Percentiles rank a stretch among this genome's conserved stretches.
These are phyloP conservation scores for Campoletis raptor DNA, from an alignment of 2,888 invertebrate species.

Conservation along the genomic window DNA sequence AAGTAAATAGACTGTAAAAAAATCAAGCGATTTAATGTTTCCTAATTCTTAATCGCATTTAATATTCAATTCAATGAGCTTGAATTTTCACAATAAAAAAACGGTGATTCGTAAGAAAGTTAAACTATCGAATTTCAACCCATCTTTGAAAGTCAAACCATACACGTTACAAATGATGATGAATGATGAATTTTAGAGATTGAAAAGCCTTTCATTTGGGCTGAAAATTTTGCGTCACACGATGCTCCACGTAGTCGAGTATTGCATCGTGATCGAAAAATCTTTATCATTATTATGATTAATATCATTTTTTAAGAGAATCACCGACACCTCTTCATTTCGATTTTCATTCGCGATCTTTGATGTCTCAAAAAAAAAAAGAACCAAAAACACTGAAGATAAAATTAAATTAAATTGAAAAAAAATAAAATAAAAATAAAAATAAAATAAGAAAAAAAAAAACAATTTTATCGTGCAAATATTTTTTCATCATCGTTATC, in stretches of 20 bases:
- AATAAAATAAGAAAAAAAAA: constrained; percentile 15
- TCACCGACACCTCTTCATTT: constrained; percentile 14
- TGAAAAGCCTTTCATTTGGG: background rate
- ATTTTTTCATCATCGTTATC: constrained; percentile 16
- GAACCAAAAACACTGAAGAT: background rate
- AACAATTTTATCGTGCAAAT: constrained; percentile 30
- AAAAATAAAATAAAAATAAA: constrained; percentile 25
- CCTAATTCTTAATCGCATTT: background rate
- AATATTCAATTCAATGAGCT: background rate
- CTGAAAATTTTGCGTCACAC: constrained; percentile 44
- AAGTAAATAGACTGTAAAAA: background rate
- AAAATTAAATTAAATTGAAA: background rate
- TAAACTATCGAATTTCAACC: background rate
- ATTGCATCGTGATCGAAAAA: constrained; percentile 58
- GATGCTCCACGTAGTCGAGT: constrained; percentile 72
- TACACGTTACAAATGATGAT: background rate
- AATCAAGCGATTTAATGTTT: background rate
- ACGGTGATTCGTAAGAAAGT: background rate
- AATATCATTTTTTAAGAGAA: background rate
- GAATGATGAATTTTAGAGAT: background rate
- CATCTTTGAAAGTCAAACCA: background rate
- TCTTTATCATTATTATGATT: background rate
- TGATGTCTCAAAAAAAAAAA: constrained; percentile 28
- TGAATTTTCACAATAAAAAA: background rate
- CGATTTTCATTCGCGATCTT: constrained; percentile 30